Base-by-base conservation (phyloP, 1,140 invertebrate genomes). In the Scaptomyza pallida region DNA sequence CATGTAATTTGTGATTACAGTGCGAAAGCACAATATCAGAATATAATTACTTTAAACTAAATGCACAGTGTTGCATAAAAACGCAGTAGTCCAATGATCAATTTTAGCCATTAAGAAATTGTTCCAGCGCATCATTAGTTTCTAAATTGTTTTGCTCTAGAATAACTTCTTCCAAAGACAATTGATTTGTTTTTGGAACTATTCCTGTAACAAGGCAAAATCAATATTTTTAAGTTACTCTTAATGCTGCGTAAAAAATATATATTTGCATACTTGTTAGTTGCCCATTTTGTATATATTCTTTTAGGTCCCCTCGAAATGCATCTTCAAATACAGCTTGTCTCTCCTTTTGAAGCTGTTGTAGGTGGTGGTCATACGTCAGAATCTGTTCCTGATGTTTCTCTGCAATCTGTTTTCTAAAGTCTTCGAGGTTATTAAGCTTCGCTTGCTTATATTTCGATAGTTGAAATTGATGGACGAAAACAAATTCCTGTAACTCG, bases 391-490 rank as follows among this genome's bases (percentile, higher is more conserved):
- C 82, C 21, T 93, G 92, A 90, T 95, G 94, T 16, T 94, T 92
- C 2, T 89, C 89, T 17, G 93, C 93, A 12, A 95, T 75, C 75
- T 93, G 92, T 52, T 92, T 94, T 93, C 90, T 78, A 90, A 91
- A 91, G 48, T 80, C 56, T 40, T 91, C 90, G 40, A 91, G 41
- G 19, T 90, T 80, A 17, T 69, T 69, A 8, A 91, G 90, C 89
- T 94, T 95, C 71, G 94, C 94, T 72, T 95, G 93, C 86, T 94
- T 94, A 71, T 95, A 95, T 17, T 93, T 89, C 57, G 94, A 94
- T 33, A 95, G 90, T 63, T 95, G 94, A 75, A 94, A 94, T 75
- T 93, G 92, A 64, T 95, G 94, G 70, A 95, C 93, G 33, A 94
- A 65, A 71, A 94, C 94, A 61, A 92, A 93, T 75, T 93, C 94